A percentile compares a stretch with the other conserved stretches of the same genome.
phyloP scores from a whole-genome alignment of 37 sponge, comb jelly and placozoan species.

The Beroe ovata region DNA sequence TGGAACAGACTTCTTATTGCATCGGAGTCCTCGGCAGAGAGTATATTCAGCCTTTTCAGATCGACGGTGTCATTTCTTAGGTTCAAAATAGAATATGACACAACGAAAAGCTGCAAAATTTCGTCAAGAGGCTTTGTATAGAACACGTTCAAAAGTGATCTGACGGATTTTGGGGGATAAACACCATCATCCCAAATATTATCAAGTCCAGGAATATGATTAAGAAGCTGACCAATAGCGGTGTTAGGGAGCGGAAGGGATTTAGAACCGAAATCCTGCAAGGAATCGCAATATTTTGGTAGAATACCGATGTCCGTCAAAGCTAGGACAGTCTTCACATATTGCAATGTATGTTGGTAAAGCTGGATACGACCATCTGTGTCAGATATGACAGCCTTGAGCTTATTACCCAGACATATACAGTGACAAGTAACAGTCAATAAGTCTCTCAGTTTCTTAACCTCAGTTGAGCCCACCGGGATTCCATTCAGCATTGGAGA shows the following conservation, averaged over 20 bases:
- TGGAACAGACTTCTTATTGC: slow-evolving; percentile 14
- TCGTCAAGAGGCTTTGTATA: slow-evolving; percentile 25
- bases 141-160: slow-evolving; percentile 39
- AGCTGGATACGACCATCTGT: background rate
- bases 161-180: slow-evolving; percentile 28
- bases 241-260: background rate
- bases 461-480: background rate
- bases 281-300: background rate
- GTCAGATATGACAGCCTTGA: background rate
- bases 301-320: slow-evolving; percentile 17
- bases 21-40: slow-evolving; percentile 28
- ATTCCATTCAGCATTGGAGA: slow-evolving; percentile 42
- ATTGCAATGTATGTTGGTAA: slow-evolving; percentile 17
- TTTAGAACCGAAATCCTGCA: slow-evolving; percentile 7
- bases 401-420: slow-evolving; percentile 29
- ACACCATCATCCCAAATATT: slow-evolving; percentile 18
- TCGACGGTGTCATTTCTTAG: background rate
- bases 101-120: background rate
- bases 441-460: slow-evolving; percentile 24
- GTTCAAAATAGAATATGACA: slow-evolving; percentile 9
- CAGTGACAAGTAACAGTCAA: slow-evolving; percentile 5
- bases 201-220: background rate
- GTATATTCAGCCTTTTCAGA: background rate
- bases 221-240: slow-evolving; percentile 30
- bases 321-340: slow-evolving; percentile 25